Evolutionary conservation across 1,140 invertebrate species (phyloP).

Genomic region (Polypedilum vanderplanki): DNA sequence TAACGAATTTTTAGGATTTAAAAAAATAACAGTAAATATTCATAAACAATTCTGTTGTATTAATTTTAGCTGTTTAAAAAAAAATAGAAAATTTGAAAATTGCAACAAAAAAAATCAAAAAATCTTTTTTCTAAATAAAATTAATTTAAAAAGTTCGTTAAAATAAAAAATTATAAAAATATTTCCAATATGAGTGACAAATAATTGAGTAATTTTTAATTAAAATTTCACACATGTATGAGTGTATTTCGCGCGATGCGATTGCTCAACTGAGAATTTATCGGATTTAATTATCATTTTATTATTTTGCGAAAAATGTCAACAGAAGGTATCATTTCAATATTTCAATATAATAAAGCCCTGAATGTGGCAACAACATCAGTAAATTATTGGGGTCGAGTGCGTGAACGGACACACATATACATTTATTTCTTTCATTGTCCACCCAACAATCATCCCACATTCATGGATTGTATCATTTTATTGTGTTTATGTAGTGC

Average conservation of each 20-base stretch:
- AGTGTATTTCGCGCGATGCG: not conserved
- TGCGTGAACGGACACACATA: not conserved
- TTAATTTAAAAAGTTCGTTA: no score
- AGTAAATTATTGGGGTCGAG: slow-evolving; percentile 11
- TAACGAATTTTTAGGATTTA: not conserved
- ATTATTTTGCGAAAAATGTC: slow-evolving; percentile 23
- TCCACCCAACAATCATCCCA: not conserved
- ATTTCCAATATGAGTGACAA: not conserved
- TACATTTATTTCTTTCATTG: not conserved
- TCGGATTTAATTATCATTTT: slow-evolving; percentile 24
- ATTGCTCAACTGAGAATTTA: slow-evolving; percentile 25
- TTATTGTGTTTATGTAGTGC: not conserved
- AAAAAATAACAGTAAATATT: no score
- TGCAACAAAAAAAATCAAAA: no score
- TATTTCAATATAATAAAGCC: slow-evolving; percentile 25
- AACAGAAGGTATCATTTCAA: slow-evolving; percentile 27
- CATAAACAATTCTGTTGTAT: no score
- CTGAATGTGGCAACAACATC: slow-evolving; percentile 9
- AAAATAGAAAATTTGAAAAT: no score
- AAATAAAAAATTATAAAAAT: no score
- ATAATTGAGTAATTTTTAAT: slow-evolving; percentile 1
- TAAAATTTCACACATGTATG: slow-evolving; percentile 5
- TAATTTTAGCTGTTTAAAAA: no score
- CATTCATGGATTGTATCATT: not conserved
- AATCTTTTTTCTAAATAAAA: no score